phyloP scores from a whole-genome alignment of 1,140 invertebrate species.

The Drosophila ambigua region DNA sequence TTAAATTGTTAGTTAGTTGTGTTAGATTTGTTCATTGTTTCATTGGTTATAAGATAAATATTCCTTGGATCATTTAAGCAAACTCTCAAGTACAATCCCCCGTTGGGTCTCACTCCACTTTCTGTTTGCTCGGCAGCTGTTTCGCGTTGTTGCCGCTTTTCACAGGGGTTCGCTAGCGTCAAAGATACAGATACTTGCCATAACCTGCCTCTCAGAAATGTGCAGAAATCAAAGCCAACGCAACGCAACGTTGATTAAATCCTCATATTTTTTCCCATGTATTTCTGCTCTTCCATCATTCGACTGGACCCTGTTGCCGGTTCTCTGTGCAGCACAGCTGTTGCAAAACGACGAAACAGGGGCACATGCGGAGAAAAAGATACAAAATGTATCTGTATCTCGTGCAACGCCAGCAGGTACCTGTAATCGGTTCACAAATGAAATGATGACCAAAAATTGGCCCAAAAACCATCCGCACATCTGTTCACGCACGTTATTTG shows the following conservation, averaged over 20 bases:
- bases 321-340: constrained; percentile 61
- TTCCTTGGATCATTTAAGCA: background rate
- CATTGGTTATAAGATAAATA: background rate
- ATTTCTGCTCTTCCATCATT: background rate
- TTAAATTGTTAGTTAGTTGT: too few relatives aligned
- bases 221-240: constrained; percentile 35
- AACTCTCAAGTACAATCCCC: too few relatives aligned
- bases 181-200: background rate
- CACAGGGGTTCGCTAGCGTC: background rate
- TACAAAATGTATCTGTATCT: constrained; percentile 20
- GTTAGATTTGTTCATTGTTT: too few relatives aligned
- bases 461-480: background rate
- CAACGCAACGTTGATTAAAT: constrained; percentile 26
- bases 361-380: constrained; percentile 8
- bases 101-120: too few relatives aligned
- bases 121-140: constrained; percentile 21
- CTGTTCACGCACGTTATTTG: constrained; percentile 1
- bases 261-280: background rate
- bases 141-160: constrained; percentile 40
- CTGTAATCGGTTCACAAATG: constrained; percentile 24
- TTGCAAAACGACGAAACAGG: constrained; percentile 45
- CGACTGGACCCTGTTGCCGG: background rate
- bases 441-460: constrained; percentile 13
- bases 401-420: background rate
- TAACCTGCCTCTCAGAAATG: constrained; percentile 21